Evolutionary conservation across 2,113 vertebrate genomes (phyloP).

Genomic region (Lonchura striata): DNA sequence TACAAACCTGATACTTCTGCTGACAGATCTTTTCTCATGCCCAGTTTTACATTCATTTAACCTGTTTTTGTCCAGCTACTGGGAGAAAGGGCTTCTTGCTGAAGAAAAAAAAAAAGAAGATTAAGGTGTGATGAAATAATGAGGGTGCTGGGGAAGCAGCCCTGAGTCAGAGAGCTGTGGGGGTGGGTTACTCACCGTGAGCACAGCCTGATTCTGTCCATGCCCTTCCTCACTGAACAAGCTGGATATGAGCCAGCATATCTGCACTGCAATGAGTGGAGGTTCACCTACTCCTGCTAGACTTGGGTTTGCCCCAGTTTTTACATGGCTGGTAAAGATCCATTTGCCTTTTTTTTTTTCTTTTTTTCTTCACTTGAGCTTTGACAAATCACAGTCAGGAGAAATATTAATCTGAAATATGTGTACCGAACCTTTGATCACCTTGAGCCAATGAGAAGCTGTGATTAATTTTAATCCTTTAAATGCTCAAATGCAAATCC

Average conservation of each 20-base stretch:
- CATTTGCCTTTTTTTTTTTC: not conserved
- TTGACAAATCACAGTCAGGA: not conserved
- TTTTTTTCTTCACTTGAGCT: not conserved
- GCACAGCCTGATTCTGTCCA: not conserved
- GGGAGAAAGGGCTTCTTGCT: not conserved
- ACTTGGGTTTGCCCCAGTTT: not conserved
- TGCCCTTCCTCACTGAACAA: not conserved
- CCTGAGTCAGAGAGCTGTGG: slow-evolving; percentile 41
- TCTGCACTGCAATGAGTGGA: not conserved
- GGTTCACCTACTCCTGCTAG: not conserved
- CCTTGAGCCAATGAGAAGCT: not conserved
- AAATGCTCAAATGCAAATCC: slow-evolving; percentile 31
- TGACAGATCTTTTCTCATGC: not conserved
- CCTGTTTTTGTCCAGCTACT: not conserved
- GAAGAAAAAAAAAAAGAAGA: not conserved
- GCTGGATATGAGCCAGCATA: not conserved
- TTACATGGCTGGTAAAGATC: not conserved
- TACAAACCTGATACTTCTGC: not conserved
- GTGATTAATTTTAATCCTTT: slow-evolving; percentile 36
- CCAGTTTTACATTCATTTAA: not conserved
- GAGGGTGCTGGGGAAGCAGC: not conserved
- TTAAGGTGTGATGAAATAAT: not conserved
- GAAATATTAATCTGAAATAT: not conserved
- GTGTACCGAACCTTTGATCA: not conserved
- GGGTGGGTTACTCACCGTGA: not conserved